phyloP scores from a whole-genome alignment of 1,140 invertebrate species.

The Helicoverpa zea region DNA sequence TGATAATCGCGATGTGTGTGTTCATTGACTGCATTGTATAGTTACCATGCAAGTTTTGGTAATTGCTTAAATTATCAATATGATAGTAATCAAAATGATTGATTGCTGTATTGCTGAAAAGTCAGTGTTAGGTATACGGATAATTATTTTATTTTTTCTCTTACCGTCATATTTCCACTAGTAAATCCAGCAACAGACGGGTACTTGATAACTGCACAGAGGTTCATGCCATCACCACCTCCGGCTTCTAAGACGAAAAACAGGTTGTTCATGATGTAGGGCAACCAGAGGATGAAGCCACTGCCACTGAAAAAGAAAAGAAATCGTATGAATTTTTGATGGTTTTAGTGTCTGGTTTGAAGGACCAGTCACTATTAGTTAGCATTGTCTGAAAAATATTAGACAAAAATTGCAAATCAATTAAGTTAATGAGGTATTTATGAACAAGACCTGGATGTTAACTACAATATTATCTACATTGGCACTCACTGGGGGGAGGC shows the following conservation, averaged over 20 bases:
- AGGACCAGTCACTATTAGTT: background rate
- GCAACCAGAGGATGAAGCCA: conserved; percentile 82
- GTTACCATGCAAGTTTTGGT: too few relatives aligned
- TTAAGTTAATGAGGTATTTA: background rate
- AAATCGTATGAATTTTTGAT: background rate
- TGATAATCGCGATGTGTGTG: too few relatives aligned
- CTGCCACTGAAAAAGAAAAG: conserved; percentile 70
- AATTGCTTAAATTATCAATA: too few relatives aligned
- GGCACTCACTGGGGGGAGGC: too few relatives aligned
- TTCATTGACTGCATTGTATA: too few relatives aligned
- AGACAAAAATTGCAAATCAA: background rate
- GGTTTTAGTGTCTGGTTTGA: background rate
- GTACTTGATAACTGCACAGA: conserved; percentile 76
- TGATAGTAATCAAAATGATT: too few relatives aligned
- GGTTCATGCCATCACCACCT: conserved; percentile 75
- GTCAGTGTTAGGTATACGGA: too few relatives aligned
- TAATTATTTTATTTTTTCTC: too few relatives aligned
- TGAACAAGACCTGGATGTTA: too few relatives aligned
- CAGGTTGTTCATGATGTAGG: conserved; percentile 83
- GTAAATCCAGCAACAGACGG: conserved; percentile 57
- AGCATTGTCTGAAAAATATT: too few relatives aligned
- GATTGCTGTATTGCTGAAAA: too few relatives aligned
- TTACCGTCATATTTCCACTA: conserved; percentile 70
- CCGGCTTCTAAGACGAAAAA: conserved; percentile 76
- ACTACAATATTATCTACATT: too few relatives aligned